These are phyloP conservation scores for Salvelinus sp. DNA, from an alignment of 2,113 vertebrate genomes.

Conservation along the genomic window DNA sequence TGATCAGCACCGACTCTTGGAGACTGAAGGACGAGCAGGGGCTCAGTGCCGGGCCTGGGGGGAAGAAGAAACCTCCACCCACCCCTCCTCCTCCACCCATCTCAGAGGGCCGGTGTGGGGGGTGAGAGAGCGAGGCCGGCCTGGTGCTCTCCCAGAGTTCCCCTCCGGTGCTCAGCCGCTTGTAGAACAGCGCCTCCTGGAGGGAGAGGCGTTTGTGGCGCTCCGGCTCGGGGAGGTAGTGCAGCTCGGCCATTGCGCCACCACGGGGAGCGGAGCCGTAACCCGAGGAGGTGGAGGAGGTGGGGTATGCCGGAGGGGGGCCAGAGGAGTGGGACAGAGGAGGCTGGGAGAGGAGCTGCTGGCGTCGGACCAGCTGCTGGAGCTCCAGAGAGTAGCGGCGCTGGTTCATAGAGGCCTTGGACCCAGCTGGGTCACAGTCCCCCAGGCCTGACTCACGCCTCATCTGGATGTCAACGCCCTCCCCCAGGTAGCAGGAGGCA, in stretches of 20 bases:
- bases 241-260: slow-evolving; percentile 49
- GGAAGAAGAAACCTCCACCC: slow-evolving; percentile 67
- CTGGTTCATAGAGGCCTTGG: slow-evolving; percentile 65
- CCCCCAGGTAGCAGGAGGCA: slow-evolving; percentile 68
- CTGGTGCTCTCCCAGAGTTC: slow-evolving; percentile 75
- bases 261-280: slow-evolving; percentile 52
- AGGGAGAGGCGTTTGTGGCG: slow-evolving; percentile 77
- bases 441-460: slow-evolving; percentile 63
- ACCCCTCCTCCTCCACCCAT: slow-evolving; percentile 47
- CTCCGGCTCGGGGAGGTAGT: slow-evolving; percentile 74
- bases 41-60: slow-evolving; percentile 67
- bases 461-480: slow-evolving; percentile 64
- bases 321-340: slow-evolving; percentile 62
- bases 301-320: slow-evolving; percentile 55
- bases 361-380: slow-evolving; percentile 74
- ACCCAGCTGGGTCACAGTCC: slow-evolving; percentile 64
- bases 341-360: slow-evolving; percentile 75
- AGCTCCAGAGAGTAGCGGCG: slow-evolving; percentile 78
- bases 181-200: slow-evolving; percentile 77
- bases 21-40: slow-evolving; percentile 79
- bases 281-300: slow-evolving; percentile 6
- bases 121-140: slow-evolving; percentile 72
- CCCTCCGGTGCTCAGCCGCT: slow-evolving; percentile 71
- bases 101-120: slow-evolving; percentile 63
- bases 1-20: slow-evolving; percentile 77